A percentile compares a stretch with the other conserved stretches of the same genome.
These are phyloP conservation scores for Harpalus rufipes DNA, from an alignment of 2,888 invertebrate species.

Conservation along the genomic window DNA sequence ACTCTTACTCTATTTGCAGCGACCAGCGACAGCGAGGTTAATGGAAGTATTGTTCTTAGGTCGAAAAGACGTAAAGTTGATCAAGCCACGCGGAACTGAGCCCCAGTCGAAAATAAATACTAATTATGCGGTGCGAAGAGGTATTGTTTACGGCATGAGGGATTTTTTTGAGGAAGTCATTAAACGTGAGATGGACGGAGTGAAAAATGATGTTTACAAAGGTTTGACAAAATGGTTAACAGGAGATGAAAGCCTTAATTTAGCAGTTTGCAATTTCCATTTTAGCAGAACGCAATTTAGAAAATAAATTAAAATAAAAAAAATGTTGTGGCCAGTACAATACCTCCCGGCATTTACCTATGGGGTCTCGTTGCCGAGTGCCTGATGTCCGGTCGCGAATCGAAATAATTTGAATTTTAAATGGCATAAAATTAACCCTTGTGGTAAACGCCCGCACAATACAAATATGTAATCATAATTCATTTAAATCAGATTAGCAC, in stretches of 20 bases:
- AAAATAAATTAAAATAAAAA: background rate
- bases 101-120: conserved; percentile 47
- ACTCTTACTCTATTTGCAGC: conserved; percentile 56
- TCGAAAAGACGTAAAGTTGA: conserved; percentile 3
- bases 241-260: background rate
- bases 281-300: background rate
- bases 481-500: too few relatives aligned
- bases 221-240: conserved; percentile 1
- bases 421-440: too few relatives aligned
- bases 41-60: conserved; percentile 51
- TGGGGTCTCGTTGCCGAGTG: too few relatives aligned
- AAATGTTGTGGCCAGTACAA: too few relatives aligned
- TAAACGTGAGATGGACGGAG: conserved; percentile 8
- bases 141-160: conserved; percentile 32
- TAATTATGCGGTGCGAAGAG: conserved; percentile 35
- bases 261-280: background rate
- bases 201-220: conserved; percentile 6
- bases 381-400: too few relatives aligned
- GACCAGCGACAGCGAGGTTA: conserved; percentile 17
- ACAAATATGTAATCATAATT: too few relatives aligned
- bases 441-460: too few relatives aligned
- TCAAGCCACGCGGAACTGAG: conserved; percentile 35
- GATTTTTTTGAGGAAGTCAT: conserved; percentile 13
- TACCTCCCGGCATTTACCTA: too few relatives aligned
- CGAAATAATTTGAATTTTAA: too few relatives aligned